Base-by-base conservation (phyloP, 2,888 invertebrate genomes). In the Harpagoxenus sublaevis region DNA sequence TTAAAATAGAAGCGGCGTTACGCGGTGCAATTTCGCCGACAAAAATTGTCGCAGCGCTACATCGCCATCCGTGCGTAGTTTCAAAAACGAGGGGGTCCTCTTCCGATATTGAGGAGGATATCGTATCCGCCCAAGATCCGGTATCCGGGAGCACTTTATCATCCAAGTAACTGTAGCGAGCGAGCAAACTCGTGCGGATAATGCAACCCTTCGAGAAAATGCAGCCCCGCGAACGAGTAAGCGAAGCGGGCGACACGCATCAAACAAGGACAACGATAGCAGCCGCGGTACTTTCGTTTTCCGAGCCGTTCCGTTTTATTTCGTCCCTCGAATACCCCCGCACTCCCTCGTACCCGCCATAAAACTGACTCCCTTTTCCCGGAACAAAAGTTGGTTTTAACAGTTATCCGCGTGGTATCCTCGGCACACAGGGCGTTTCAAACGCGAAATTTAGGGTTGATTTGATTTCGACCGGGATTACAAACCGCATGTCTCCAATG, bases 381-480 rank as follows among this genome's bases (percentile, higher is more conserved):
- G 83, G 88, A 87, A 89, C 87, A 89, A 87, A 91, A 92, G 92
- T 91, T 92, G 87, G 88, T 89, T 92, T 90, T 89, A 87, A 89
- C 92, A 91, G 91, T 92, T 91, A 91, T 91, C 90, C 88, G 84
- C 86, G 85, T 88, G 84, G 84, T 88, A 87, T 86, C 85, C 78
- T 62, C 62, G 62, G 68, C 51, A 51, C 55, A 65, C 51, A 57
- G 73, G 65, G 35, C 51, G 66, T 51, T 28, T 48, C n/a, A 6
- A 45, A 77, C n/a, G 28, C 8, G 62, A 12, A 35, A 57, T 15
- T 31, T 35, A 57, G 10, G 10, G 31, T 35, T 35, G 55, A 45
- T 68, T 78, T 68, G 78, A 78, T 68, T 68, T 57, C 78, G 15
- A 6, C 18, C 31, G 68, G 35, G 10, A 68, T 57, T 68, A 68